Conservation (phyloP, 2,888 invertebrate genomes). For the Empis livida region DNA sequence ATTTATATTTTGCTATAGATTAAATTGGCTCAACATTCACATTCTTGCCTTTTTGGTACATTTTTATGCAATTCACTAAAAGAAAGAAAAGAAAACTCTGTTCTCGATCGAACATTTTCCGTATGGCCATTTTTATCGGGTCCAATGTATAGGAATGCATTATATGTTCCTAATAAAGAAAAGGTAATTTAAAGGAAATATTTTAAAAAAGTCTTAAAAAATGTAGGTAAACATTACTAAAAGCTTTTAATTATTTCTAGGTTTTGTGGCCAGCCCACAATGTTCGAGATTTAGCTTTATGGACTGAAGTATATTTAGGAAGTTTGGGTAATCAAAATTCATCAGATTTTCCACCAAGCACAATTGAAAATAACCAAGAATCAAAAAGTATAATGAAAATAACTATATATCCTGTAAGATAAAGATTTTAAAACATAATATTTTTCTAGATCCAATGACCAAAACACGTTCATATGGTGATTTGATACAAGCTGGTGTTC, state of each 20-base stretch:
- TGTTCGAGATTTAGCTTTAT: constrained; percentile 68
- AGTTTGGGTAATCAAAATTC: constrained; percentile 36
- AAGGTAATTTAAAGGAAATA: no score
- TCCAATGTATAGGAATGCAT: constrained; percentile 71
- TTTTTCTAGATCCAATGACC: constrained; percentile 45
- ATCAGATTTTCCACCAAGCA: constrained; percentile 30
- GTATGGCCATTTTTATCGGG: constrained; percentile 80
- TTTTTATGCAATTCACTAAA: constrained; percentile 82
- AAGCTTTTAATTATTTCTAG: no score
- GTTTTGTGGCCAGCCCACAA: constrained; percentile 79
- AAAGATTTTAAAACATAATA: neutral
- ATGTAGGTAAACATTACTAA: no score
- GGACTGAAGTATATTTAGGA: constrained; percentile 76
- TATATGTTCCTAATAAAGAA: constrained; percentile 49
- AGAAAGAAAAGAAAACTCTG: constrained; percentile 52
- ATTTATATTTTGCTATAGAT: constrained; percentile 45
- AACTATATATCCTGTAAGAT: neutral
- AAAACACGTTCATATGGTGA: constrained; percentile 83
- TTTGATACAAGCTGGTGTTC: constrained; percentile 49
- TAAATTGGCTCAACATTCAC: constrained; percentile 87
- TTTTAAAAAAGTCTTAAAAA: no score
- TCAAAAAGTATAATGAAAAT: neutral
- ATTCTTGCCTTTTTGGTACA: constrained; percentile 93
- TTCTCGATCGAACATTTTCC: constrained; percentile 58
- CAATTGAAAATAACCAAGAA: neutral